Percentiles rank a stretch among this genome's conserved stretches.
Evolutionary conservation across 2,888 invertebrate species (phyloP).

Genomic region (Xestia c-nigrum): DNA sequence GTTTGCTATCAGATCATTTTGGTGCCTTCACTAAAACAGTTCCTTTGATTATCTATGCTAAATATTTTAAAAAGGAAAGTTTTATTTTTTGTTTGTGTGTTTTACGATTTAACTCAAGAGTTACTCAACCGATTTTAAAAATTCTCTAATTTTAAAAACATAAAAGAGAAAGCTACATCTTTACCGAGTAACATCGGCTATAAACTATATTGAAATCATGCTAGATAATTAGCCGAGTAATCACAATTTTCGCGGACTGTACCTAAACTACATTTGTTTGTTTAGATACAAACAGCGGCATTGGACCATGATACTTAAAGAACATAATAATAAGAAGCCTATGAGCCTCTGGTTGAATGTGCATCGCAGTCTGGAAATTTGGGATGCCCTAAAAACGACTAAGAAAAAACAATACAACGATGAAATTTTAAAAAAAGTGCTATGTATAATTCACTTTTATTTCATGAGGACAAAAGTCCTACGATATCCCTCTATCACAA

Average conservation of each 20-base stretch:
- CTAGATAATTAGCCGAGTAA: too few relatives aligned
- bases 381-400: slow-evolving; percentile 77
- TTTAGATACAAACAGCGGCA: slow-evolving; percentile 81
- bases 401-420: slow-evolving; percentile 74
- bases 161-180: too few relatives aligned
- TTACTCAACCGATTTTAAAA: too few relatives aligned
- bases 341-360: slow-evolving; percentile 80
- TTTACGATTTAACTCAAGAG: too few relatives aligned
- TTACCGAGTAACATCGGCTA: too few relatives aligned
- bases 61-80: too few relatives aligned
- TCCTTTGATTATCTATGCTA: neutral
- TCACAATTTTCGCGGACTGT: too few relatives aligned
- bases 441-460: slow-evolving; percentile 80
- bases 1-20: neutral
- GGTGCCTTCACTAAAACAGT: neutral
- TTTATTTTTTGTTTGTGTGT: too few relatives aligned
- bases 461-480: slow-evolving; percentile 56
- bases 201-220: too few relatives aligned
- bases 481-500: slow-evolving; percentile 39
- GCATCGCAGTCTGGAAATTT: slow-evolving; percentile 80
- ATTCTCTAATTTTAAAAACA: too few relatives aligned
- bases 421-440: slow-evolving; percentile 75
- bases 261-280: neutral
- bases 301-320: slow-evolving; percentile 84
- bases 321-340: slow-evolving; percentile 75